Base-by-base conservation (phyloP, 2,797 vertebrate species). In the Linurgus olivaceus region DNA sequence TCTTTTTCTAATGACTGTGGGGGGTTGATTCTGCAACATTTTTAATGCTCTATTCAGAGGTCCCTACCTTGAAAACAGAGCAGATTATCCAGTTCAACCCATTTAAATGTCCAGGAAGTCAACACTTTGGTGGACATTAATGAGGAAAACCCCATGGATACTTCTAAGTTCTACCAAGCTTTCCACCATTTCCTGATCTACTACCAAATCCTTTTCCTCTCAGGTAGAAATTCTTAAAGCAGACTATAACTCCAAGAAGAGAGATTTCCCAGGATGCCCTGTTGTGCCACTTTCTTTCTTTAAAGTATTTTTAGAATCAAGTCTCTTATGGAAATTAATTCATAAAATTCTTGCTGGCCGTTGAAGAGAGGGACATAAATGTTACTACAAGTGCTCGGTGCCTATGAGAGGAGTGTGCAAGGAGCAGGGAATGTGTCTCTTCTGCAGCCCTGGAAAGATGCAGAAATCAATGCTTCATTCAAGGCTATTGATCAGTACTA, bases 391-490 rank as follows among this genome's bases (percentile, higher is more conserved):
- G 70, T 62, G 61, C 38, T 58, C n/a, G 47, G 48, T 26, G 75
- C 54, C 40, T 74, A 25, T 7, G 3, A 88, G n/a, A 93, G 59
- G 35, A 79, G 45, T 0, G 1, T 78, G 57, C 50, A 55, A 19
- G 8, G 13, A 82, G 66, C 67, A 76, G 61, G 96, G 96, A 97
- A 94, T 79, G 76, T 91, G 93, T 96, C 96, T 96, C 97, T 96
- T 88, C 73, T 59, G 55, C 65, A 95, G 88, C 93, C 96, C 95
- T 42, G 16, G 93, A 95, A 97, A 97, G 95, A 96, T 84, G 87
- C 86, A 97, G 97, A 98, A 98, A 98, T 98, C 98, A 98, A 98
- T 98, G 98, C 84, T 97, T 98, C 98, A 98, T 98, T 98, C 98
- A 98, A 94, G 96, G 97, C 96, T 98, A 98, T 98, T 98, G 98